Percentiles rank a stretch among this genome's conserved stretches.
Conservation (phyloP, 2,888 invertebrate species). For the Sarcophaga variegata region DNA sequence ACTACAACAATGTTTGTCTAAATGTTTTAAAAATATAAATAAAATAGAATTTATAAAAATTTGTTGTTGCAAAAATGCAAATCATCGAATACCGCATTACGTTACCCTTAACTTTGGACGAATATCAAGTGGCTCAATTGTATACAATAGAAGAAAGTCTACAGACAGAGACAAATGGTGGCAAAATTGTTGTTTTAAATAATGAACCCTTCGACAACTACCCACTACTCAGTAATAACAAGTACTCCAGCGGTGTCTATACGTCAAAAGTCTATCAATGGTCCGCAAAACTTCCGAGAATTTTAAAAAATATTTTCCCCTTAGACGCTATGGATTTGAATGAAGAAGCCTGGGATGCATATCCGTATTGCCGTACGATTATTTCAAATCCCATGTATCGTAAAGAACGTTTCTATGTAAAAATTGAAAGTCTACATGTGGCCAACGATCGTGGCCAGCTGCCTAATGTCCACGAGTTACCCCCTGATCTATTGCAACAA, state of each 20-base stretch:
- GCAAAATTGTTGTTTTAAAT: slow-evolving; percentile 93
- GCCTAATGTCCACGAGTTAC: slow-evolving; percentile 92
- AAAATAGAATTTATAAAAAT: neutral
- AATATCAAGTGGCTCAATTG: slow-evolving; percentile 99
- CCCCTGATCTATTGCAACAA: slow-evolving; percentile 91
- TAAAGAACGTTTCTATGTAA: slow-evolving; percentile 92
- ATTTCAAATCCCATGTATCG: slow-evolving; percentile 87
- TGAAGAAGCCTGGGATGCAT: slow-evolving; percentile 99
- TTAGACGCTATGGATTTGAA: slow-evolving; percentile 97
- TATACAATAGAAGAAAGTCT: slow-evolving; percentile 97
- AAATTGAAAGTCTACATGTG: slow-evolving; percentile 94
- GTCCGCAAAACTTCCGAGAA: slow-evolving; percentile 97
- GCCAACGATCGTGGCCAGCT: slow-evolving; percentile 84
- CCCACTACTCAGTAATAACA: slow-evolving; percentile 92
- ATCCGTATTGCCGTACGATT: slow-evolving; percentile 98
- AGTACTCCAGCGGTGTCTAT: slow-evolving; percentile 96
- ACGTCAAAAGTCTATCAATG: slow-evolving; percentile 99
- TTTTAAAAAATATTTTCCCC: slow-evolving; percentile 95
- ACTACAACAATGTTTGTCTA: slow-evolving; percentile 4
- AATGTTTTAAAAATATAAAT: slow-evolving; percentile 33
- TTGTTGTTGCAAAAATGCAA: slow-evolving; percentile 31
- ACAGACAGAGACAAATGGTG: slow-evolving; percentile 92
- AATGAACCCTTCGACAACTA: slow-evolving; percentile 98
- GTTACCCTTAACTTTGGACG: slow-evolving; percentile 74
- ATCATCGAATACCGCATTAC: slow-evolving; percentile 58